Conservation (phyloP, 2,888 invertebrate species). For the Archips crataeganus region DNA sequence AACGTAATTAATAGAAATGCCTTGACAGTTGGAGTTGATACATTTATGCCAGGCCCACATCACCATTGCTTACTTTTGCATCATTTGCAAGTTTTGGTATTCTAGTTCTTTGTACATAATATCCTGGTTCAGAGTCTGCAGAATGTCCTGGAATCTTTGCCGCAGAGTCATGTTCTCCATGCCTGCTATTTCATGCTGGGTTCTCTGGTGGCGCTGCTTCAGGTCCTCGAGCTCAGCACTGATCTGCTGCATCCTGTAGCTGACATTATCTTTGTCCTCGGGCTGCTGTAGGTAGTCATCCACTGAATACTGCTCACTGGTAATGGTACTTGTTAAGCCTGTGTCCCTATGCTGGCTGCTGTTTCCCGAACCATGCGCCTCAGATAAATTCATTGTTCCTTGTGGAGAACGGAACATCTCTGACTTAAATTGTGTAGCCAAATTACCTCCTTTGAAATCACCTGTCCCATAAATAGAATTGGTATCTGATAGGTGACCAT, state of each 20-base stretch:
- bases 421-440: conserved; percentile 56
- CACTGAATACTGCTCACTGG: conserved; percentile 37
- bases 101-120: conserved; percentile 90
- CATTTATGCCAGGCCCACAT: too few species aligned
- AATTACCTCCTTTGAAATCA: conserved; percentile 47
- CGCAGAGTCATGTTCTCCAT: conserved; percentile 93
- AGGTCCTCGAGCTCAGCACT: conserved; percentile 89
- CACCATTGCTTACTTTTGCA: conserved; percentile 32
- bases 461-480: conserved; percentile 55
- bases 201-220: conserved; percentile 89
- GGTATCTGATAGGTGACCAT: conserved; percentile 89
- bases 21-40: too few species aligned
- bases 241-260: conserved; percentile 87
- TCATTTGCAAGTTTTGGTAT: conserved; percentile 49
- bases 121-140: conserved; percentile 90
- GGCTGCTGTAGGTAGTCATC: conserved; percentile 43
- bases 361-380: conserved; percentile 34
- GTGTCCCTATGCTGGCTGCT: conserved; percentile 24
- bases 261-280: conserved; percentile 67
- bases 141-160: conserved; percentile 91
- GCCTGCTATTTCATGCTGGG: conserved; percentile 91
- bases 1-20: too few species aligned
- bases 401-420: conserved; percentile 53
- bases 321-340: conserved; percentile 24
- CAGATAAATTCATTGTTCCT: conserved; percentile 41